These are phyloP conservation scores for Mixornis gularis DNA, from an alignment of 2,113 vertebrate genomes.

Conservation along the genomic window DNA sequence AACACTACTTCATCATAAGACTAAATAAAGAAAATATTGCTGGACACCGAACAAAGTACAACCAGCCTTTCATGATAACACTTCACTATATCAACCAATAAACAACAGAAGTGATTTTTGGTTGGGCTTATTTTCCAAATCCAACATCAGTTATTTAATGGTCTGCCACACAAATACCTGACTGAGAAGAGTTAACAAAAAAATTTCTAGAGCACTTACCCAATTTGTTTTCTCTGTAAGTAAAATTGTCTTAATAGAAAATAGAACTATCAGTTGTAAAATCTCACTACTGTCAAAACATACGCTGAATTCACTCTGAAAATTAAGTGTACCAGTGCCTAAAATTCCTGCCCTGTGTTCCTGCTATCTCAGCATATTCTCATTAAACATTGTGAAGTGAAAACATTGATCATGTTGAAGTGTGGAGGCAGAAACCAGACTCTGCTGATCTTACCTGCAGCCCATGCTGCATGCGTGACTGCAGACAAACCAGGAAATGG, in stretches of 20 bases:
- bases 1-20: background rate
- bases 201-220: background rate
- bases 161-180: background rate
- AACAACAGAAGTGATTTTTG: background rate
- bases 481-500: background rate
- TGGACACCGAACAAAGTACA: background rate
- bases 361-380: background rate
- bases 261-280: background rate
- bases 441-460: background rate
- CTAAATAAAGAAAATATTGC: background rate
- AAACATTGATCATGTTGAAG: background rate
- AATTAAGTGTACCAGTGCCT: background rate
- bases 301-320: background rate
- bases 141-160: background rate
- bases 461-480: fast-evolving
- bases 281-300: background rate
- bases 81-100: background rate
- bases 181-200: background rate
- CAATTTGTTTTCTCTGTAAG: background rate
- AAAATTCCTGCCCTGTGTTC: background rate
- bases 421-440: background rate
- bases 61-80: background rate
- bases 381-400: background rate
- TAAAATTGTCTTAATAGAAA: background rate
- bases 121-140: background rate